Evolutionary conservation across 2,888 invertebrate genomes (phyloP), one percentile per base, ranked within the genome.

Genomic region (Tineola bisselliella): DNA sequence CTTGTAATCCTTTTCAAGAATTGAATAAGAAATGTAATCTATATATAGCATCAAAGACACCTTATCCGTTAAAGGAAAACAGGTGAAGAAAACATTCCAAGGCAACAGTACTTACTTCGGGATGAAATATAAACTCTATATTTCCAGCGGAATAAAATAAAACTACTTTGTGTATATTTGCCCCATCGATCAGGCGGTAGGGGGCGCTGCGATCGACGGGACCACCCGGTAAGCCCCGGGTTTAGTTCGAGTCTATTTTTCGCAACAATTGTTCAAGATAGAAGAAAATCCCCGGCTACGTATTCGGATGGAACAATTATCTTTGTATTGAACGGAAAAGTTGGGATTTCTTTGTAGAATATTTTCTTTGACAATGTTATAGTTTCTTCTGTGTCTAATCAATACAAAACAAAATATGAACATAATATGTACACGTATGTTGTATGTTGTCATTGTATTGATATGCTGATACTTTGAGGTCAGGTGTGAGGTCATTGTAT

Each of bases 131-230:
- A 38, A 38, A 38, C 10, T 38, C 11, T 6, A 38, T 38, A 38
- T 10, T 38, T 38, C n/a, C n/a, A 38, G 4, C 19, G 25, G 25
- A 54, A 25, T 54, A 25, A n/a, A 54, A 54, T 19, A 19, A 54
- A 25, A 25, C 12, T 54, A 52, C 52, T 52, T 52, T 25, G 54
- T 18, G 54, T 54, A 25, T 12, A 48, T 54, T 54, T 25, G 54
- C 13, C 17, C 15, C 58, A 58, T 58, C 58, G 58, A 58, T 58
- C 58, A 58, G 58, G 13, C 58, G 1, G 58, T 13, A 58, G 58
- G 58, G 58, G 58, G 31, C 58, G 58, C 58, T 58, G 58, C 58
- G 58, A 58, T 58, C 31, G 58, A 58, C 58, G 58, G 33, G 58
- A 12, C 33, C 58, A 33, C 58, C 58, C 58, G 58, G 58, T 58